Base-by-base conservation (phyloP, 2,113 vertebrate species). In the Ardeotis arabs region DNA sequence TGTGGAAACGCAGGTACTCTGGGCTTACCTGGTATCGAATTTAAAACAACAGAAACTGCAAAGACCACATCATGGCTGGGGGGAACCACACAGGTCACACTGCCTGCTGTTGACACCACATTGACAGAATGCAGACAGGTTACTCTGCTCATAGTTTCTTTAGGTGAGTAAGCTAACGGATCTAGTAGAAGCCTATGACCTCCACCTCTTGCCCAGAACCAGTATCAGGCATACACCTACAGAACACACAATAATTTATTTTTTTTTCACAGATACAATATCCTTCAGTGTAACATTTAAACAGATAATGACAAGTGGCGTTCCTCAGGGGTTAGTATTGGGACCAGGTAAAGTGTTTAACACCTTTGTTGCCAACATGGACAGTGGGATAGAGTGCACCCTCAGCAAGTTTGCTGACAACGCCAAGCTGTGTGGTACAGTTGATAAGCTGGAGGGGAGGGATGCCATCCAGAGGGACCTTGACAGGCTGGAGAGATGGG, bases 121-220 rank as follows among this genome's bases (percentile, higher is more conserved):
- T 7, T 12, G 35, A 39, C 28, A 75, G 17, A 76, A 28, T 20
- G 44, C 23, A 64, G 45, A 27, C 19, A 49, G 12, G 17, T 14
- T 41, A 25, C 28, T n/a, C 12, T n/a, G 9, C n/a, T 59, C 0
- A 0, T 23, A 19, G 14, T 27, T 73, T 44, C 50, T 35, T 59
- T 27, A 45, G 4, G 4, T 22, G 28, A 64, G 25, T 24, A 76
- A 68, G 37, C 27, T 35, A 73, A 50, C 14, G 44, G 16, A 27
- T 19, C 8, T 35, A 15, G 7, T 3, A n/a, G 52, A 82, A 12
- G 35, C 4, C 12, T 82, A 9, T 41, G 35, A 45, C 16, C 29
- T 29, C 25, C 33, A 82, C 5, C 44, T 70, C 56, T 47, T 68
- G 19, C 22, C 23, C 8, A 35, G 27, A 66, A 62, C 4, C 7